Percentiles rank a stretch among this genome's conserved stretches.
phyloP scores from a whole-genome alignment of 2,113 vertebrate genomes.

The Rhadina sibilatrix region DNA sequence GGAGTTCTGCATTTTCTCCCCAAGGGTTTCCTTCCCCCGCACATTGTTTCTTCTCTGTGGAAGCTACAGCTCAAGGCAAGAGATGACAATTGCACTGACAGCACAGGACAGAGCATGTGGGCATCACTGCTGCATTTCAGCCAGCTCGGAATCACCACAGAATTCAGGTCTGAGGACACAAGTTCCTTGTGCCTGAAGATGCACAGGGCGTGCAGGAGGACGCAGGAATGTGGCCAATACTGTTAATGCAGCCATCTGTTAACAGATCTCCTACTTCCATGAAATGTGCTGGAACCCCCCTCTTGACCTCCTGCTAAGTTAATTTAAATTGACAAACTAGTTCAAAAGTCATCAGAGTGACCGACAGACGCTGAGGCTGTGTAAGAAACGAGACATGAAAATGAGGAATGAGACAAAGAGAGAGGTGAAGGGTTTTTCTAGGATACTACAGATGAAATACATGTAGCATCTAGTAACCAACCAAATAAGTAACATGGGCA shows the following conservation, averaged over 20 bases:
- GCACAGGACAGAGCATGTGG: not conserved
- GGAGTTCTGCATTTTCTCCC: not conserved
- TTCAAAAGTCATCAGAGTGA: not conserved
- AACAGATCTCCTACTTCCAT: not conserved
- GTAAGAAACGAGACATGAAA: not conserved
- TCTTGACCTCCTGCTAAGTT: not conserved
- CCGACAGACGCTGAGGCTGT: not conserved
- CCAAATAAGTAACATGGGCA: not conserved
- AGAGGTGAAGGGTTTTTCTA: not conserved
- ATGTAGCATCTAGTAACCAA: not conserved
- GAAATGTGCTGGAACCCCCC: not conserved
- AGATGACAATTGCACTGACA: not conserved
- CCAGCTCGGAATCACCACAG: rapidly evolving
- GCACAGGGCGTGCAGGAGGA: not conserved
- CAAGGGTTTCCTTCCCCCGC: not conserved
- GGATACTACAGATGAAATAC: not conserved
- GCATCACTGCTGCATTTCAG: not conserved
- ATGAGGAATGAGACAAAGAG: not conserved
- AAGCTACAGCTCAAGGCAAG: not conserved
- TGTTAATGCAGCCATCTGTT: not conserved
- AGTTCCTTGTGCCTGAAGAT: not conserved
- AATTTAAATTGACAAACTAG: not conserved
- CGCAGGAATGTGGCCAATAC: not conserved
- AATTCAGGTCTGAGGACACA: not conserved
- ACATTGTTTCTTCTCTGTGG: rapidly evolving